phyloP scores from a whole-genome alignment of 2,113 vertebrate genomes.

The Paralichthys olivaceus region DNA sequence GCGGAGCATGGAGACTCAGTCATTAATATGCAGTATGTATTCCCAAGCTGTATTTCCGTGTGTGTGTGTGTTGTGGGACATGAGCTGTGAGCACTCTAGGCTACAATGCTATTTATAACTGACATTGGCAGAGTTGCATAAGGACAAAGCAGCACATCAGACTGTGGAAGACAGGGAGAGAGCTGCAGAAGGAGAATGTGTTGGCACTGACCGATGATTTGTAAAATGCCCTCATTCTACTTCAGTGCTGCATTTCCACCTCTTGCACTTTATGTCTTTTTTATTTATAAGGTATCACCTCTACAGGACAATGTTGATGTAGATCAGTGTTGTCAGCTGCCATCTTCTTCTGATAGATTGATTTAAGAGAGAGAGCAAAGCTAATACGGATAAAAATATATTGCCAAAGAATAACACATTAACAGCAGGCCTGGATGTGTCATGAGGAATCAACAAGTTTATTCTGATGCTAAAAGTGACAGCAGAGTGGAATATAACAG shows the following conservation, averaged over 20 bases:
- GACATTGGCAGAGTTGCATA: constrained; percentile 70
- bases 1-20: constrained; percentile 18
- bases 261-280: background rate
- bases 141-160: constrained; percentile 62
- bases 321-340: too few relatives aligned
- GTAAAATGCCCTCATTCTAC: constrained; percentile 1
- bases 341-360: background rate
- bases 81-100: constrained; percentile 52
- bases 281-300: background rate
- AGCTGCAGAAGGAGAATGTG: constrained; percentile 3
- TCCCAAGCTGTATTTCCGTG: constrained; percentile 11
- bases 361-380: background rate
- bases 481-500: too few relatives aligned
- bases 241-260: background rate
- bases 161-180: constrained; percentile 11
- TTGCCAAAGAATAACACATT: too few relatives aligned
- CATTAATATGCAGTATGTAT: constrained; percentile 30
- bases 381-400: too few relatives aligned
- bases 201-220: background rate
- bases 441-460: too few relatives aligned
- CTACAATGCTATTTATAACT: constrained; percentile 69
- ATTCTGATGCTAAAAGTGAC: too few relatives aligned
- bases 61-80: constrained; percentile 38
- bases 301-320: too few relatives aligned
- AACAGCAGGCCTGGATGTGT: too few relatives aligned